Percentiles rank a stretch among this genome's conserved stretches.
phyloP scores from a whole-genome alignment of 37 sponge, comb jelly and placozoan species.

The Hexactinellida sp. region DNA sequence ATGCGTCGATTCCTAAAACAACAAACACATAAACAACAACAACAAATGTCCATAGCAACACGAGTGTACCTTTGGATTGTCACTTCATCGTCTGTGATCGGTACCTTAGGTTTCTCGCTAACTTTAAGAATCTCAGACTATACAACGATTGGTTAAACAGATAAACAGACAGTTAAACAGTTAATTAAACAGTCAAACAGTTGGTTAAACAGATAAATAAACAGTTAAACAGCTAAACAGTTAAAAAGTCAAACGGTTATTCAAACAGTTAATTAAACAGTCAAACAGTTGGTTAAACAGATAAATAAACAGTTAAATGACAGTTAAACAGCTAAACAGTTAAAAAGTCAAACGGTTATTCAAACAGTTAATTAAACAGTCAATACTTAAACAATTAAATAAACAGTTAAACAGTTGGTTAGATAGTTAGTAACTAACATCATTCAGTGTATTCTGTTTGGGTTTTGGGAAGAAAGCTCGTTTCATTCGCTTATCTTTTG shows the following conservation, averaged over 20 bases:
- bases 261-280: neutral
- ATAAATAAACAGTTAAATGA: too few relatives aligned
- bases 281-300: neutral
- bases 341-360: too few relatives aligned
- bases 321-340: too few relatives aligned
- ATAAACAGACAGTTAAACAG: too few relatives aligned
- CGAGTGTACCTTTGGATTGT: slow-evolving; percentile 12
- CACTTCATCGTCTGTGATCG: neutral
- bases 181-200: neutral
- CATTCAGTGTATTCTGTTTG: neutral
- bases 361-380: neutral
- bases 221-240: too few relatives aligned
- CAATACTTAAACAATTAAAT: too few relatives aligned
- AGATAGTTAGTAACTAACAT: too few relatives aligned
- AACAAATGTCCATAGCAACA: too few relatives aligned
- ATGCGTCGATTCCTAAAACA: neutral
- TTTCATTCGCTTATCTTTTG: neutral
- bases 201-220: too few relatives aligned
- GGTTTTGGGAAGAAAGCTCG: neutral
- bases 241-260: too few relatives aligned
- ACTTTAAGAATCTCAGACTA: neutral
- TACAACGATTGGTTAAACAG: too few relatives aligned
- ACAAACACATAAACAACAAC: neutral
- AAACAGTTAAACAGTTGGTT: too few relatives aligned
- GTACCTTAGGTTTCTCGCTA: neutral